phyloP scores from a whole-genome alignment of 1,140 invertebrate genomes.

The Drosophila pandora region DNA sequence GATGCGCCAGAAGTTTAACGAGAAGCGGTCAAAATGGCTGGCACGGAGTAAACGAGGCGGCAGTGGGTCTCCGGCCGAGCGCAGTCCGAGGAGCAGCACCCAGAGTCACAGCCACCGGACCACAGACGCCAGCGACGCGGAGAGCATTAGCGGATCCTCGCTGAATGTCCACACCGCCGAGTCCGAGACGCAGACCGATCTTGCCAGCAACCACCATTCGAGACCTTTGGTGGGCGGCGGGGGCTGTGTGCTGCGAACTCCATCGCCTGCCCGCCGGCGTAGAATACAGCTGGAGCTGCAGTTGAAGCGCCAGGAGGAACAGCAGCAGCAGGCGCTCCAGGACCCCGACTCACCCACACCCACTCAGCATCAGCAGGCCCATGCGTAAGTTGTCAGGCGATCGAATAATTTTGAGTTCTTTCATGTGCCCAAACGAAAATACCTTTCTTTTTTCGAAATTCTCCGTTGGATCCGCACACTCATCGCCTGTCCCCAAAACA shows the following conservation, averaged over 20 bases:
- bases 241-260: conserved; percentile 59
- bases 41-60: conserved; percentile 59
- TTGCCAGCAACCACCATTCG: neutral
- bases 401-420: conserved; percentile 6
- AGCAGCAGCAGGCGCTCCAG: conserved; percentile 10
- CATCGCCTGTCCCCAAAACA: conserved; percentile 12
- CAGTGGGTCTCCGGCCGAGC: conserved; percentile 13
- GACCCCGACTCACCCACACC: conserved; percentile 27
- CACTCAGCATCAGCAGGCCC: conserved; percentile 51
- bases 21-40: conserved; percentile 77
- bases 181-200: conserved; percentile 63
- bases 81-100: conserved; percentile 38
- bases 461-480: conserved; percentile 47
- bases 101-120: conserved; percentile 34
- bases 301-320: conserved; percentile 43
- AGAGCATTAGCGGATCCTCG: conserved; percentile 45
- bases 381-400: conserved; percentile 66
- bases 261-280: conserved; percentile 59
- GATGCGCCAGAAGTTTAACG: conserved; percentile 82
- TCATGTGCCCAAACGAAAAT: conserved; percentile 18
- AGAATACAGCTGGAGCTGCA: conserved; percentile 66
- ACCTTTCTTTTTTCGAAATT: conserved; percentile 59
- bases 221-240: conserved; percentile 46
- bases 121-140: conserved; percentile 47
- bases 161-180: conserved; percentile 55